Percentiles rank a stretch among this genome's conserved stretches.
Evolutionary conservation across 2,113 vertebrate genomes (phyloP).

Genomic region (Condylura cristata): DNA sequence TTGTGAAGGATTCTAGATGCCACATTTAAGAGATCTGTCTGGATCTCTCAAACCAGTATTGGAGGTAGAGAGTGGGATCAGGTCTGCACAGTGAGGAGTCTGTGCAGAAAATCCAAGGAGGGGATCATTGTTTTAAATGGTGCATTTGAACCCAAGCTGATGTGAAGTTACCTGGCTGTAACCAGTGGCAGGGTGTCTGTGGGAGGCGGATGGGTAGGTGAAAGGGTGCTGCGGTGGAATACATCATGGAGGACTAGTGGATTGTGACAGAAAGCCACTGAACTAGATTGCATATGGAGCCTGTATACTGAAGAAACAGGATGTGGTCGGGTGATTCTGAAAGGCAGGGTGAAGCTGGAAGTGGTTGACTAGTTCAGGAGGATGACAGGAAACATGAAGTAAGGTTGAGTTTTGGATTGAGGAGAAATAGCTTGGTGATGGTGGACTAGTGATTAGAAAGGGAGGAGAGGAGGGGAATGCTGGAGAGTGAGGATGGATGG

Average conservation of each 20-base stretch:
- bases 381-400: neutral
- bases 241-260: neutral
- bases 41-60: neutral
- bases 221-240: neutral
- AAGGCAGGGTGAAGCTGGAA: neutral
- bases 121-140: neutral
- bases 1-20: conserved; percentile 38
- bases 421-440: neutral
- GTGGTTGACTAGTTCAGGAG: neutral
- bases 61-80: neutral
- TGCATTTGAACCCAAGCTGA: conserved; percentile 12
- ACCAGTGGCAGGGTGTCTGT: neutral
- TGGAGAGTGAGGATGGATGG: neutral
- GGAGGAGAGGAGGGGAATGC: neutral
- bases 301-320: neutral
- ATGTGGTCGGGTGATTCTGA: neutral
- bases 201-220: neutral
- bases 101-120: neutral
- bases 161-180: neutral
- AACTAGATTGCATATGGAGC: neutral
- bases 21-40: neutral
- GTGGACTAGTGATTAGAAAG: neutral
- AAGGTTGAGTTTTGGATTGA: neutral
- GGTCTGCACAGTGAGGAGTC: neutral
- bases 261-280: neutral